Conservation (phyloP, 2,888 invertebrate genomes). For the Acrobasis suavella region DNA sequence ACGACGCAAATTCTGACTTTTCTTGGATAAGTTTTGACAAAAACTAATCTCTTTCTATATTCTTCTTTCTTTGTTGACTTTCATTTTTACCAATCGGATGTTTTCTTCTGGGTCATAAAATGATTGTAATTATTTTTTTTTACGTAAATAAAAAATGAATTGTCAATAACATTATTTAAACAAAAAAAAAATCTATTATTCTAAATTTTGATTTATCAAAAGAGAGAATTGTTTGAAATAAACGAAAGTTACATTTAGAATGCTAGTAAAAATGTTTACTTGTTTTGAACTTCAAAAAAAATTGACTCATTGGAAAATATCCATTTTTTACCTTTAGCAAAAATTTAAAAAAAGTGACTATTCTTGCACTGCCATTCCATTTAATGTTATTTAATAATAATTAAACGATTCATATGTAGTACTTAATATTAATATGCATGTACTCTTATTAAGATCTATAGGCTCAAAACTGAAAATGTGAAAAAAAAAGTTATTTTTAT, state of each 20-base stretch:
- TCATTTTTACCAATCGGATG: not conserved
- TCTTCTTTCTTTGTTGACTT: slow-evolving; percentile 9
- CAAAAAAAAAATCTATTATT: too few species aligned
- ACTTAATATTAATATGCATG: slow-evolving; percentile 17
- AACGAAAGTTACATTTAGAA: too few species aligned
- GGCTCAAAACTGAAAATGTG: slow-evolving; percentile 22
- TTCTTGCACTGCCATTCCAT: slow-evolving; percentile 15
- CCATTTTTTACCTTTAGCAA: not conserved
- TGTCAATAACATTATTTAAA: too few species aligned
- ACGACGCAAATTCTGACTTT: slow-evolving; percentile 9
- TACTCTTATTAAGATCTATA: slow-evolving; percentile 19
- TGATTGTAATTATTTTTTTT: too few species aligned
- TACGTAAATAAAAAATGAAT: too few species aligned
- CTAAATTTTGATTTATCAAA: too few species aligned
- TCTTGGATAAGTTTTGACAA: not conserved
- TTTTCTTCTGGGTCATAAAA: not conserved
- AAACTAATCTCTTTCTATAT: slow-evolving; percentile 3
- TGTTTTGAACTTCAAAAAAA: too few species aligned
- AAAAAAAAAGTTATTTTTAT: slow-evolving; percentile 22
- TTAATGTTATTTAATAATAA: slow-evolving; percentile 10
- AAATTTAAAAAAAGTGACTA: slow-evolving; percentile 15
- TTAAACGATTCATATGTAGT: slow-evolving; percentile 8
- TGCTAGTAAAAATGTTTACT: too few species aligned
- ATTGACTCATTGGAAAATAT: not conserved
- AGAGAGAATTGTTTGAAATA: too few species aligned